Evolutionary conservation across 1,140 invertebrate genomes (phyloP), one percentile per base, ranked within the genome.

Genomic region (Heliconius nattereri): DNA sequence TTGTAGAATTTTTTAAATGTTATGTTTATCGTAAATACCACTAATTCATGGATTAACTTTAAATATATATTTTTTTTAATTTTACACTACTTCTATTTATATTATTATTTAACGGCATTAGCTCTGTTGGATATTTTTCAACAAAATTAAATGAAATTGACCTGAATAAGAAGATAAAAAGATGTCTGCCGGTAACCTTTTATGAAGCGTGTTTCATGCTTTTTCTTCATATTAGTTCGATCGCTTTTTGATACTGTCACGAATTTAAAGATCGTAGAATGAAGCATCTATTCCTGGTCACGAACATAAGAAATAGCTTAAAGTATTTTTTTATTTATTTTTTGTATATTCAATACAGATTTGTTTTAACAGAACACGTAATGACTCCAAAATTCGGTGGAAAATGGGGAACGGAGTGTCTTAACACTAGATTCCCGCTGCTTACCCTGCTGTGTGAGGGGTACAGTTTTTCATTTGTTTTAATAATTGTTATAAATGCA

Each of bases 81-180:
- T 29, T 16, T 13, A 26, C 7, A 16, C 0, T 16, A 37, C 16
- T n/a, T 72, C 19, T 37, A 72, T 37, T 8, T 35, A 74, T 26
- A 20, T 20, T 74, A 32, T 16, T 54, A 49, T 20, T 74, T 74
- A 74, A 74, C 45, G 26, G 16, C 26, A 45, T 45, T 45, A 54
- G 29, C 26, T 54, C 73, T 29, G 40, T 9, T 29, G 23, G 73
- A 54, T 26, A 74, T 54, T 74, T 74, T 74, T 72, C 71, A 72
- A 72, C 19, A 40, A 40, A 72, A 74, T 74, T 74, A 74, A 54
- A 74, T 74, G 19, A 74, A 74, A 74, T 74, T 54, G 73, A 74
- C 8, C 26, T 52, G 49, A 54, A 54, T 74, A 54, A 23, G 45
- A 45, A 52, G 49, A 74, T 54, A 54, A 49, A 49, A 49, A 54